A percentile compares a stretch with the other conserved stretches of the same genome.
phyloP scores from a whole-genome alignment of 2,797 vertebrate species.

The Ptychadena robeensis region DNA sequence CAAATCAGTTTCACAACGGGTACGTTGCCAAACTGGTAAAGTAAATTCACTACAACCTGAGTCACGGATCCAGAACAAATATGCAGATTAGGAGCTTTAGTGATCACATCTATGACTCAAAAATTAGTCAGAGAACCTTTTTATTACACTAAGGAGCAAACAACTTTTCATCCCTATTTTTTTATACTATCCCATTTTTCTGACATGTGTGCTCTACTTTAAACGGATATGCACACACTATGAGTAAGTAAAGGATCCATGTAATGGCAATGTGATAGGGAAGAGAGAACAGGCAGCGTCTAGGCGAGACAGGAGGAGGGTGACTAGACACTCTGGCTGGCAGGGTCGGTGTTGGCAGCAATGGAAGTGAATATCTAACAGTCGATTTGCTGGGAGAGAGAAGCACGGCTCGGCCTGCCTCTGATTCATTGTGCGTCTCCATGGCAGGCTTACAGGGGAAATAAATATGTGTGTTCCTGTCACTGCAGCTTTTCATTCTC shows the following conservation, averaged over 20 bases:
- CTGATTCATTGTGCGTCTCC: background rate
- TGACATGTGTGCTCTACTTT: no score
- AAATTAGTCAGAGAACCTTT: no score
- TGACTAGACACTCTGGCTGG: background rate
- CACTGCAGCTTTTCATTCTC: conserved; percentile 6
- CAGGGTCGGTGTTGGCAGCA: background rate
- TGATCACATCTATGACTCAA: no score
- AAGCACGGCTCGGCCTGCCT: background rate
- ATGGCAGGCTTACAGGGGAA: background rate
- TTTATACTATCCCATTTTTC: no score
- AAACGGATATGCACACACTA: background rate
- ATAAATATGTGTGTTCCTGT: background rate
- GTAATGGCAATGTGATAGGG: background rate
- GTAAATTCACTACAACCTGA: no score
- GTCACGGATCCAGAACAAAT: no score
- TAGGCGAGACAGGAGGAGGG: background rate
- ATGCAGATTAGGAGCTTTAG: no score
- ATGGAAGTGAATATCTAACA: background rate
- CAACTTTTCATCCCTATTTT: no score
- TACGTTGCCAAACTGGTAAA: no score
- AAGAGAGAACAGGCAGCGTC: background rate
- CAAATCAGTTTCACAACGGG: no score
- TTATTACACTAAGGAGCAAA: no score
- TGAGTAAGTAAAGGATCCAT: background rate
- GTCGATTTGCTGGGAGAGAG: background rate